These are phyloP conservation scores for Troilus luridus DNA, from an alignment of 2,888 invertebrate species.

Conservation along the genomic window DNA sequence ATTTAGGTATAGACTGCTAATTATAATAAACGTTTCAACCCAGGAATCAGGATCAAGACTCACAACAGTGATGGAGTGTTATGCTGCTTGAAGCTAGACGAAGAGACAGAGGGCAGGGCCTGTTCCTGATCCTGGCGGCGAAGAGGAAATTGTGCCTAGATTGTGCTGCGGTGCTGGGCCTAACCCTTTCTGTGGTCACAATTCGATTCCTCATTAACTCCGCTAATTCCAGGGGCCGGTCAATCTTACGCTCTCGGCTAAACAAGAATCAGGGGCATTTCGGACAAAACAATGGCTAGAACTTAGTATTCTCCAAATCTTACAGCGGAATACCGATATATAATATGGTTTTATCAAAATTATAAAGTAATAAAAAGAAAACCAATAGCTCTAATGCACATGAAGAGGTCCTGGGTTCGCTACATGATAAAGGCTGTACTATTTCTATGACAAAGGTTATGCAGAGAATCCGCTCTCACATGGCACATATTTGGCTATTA, in stretches of 20 bases:
- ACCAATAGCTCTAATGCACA: no score
- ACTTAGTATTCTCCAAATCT: background rate
- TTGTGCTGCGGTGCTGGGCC: background rate
- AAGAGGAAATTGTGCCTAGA: background rate
- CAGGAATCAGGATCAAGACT: background rate
- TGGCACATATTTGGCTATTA: no score
- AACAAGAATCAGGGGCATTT: background rate
- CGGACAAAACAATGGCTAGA: background rate
- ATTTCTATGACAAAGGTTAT: no score
- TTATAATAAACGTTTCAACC: no score
- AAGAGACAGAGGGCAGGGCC: background rate
- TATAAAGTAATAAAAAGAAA: no score
- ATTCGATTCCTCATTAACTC: slow-evolving; percentile 52
- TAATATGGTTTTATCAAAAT: background rate
- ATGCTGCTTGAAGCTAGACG: no score
- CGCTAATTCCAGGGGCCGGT: slow-evolving; percentile 9
- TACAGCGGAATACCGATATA: background rate
- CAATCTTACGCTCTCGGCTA: background rate
- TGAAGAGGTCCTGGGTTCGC: no score
- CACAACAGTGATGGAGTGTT: no score
- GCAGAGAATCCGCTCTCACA: no score
- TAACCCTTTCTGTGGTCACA: slow-evolving; percentile 35
- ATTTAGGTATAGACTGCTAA: no score
- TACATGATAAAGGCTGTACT: no score
- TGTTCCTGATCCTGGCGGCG: background rate